These are phyloP conservation scores for Thera britannica DNA, from an alignment of 2,888 invertebrate genomes.

Conservation along the genomic window DNA sequence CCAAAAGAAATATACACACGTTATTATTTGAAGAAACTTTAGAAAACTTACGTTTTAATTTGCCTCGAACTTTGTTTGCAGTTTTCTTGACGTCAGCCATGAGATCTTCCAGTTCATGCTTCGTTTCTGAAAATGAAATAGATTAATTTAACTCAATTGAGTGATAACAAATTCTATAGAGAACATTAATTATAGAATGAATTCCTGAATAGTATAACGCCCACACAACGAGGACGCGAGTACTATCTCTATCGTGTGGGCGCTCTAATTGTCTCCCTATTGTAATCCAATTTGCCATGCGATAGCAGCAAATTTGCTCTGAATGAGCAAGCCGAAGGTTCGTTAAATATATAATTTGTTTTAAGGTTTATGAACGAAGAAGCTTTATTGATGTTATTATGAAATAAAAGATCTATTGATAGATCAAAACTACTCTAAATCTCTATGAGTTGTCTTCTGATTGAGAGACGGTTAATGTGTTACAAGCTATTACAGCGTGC, in stretches of 20 bases:
- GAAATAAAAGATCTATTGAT: background rate
- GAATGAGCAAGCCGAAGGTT: constrained; percentile 37
- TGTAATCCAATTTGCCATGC: constrained; percentile 55
- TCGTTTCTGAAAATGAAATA: constrained; percentile 93
- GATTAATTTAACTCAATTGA: constrained; percentile 22
- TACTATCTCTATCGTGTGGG: constrained; percentile 48
- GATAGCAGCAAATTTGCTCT: constrained; percentile 44
- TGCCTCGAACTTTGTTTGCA: constrained; percentile 99
- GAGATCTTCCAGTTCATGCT: constrained; percentile 99
- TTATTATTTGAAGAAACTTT: constrained; percentile 8
- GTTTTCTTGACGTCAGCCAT: constrained; percentile 99
- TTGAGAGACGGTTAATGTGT: constrained; percentile 11
- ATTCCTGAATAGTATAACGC: constrained; percentile 41
- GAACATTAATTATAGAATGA: constrained; percentile 39
- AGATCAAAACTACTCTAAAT: constrained; percentile 27
- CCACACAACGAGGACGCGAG: constrained; percentile 46
- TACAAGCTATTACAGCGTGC: constrained; percentile 31
- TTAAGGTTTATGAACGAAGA: constrained; percentile 21
- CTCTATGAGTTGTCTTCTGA: constrained; percentile 9
- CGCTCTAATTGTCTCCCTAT: constrained; percentile 50
- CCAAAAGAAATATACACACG: background rate
- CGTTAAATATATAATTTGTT: constrained; percentile 34
- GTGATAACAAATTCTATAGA: constrained; percentile 37
- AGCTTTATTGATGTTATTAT: too few species aligned
- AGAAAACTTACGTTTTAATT: constrained; percentile 95